Evolutionary conservation across 2,797 vertebrate genomes (phyloP), one percentile per base, ranked within the genome.

Genomic region (Iguana delicatissima): DNA sequence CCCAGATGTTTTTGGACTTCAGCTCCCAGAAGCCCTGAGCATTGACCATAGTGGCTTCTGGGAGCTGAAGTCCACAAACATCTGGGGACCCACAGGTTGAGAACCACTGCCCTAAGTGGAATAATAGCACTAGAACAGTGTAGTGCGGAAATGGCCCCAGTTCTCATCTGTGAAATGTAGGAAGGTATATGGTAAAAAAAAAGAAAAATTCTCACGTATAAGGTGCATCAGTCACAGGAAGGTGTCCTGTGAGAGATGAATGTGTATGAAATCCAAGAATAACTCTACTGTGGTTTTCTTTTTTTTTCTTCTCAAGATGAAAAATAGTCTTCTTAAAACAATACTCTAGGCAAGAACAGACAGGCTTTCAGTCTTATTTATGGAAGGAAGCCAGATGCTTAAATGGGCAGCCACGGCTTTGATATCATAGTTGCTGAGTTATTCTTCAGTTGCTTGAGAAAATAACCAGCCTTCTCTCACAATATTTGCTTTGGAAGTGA

Each of bases 391-490:
- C 86, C 80, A 72, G 72, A 29, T 6, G 67, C 93, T 93, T 13
- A 80, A 1, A 0, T 88, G 87, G 88, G 89, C 87, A 92, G 90
- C 82, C 0, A 55, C 35, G 7, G 12, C 94, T 96, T 96, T 94
- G 94, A 95, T 93, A 92, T 91, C 46, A 69, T 14, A 52, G 89
- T 88, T 94, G 94, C 12, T 0, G 89, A 92, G 95, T 95, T 96
- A 93, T 96, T 95, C 95, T 95, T 95, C 94, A 95, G 91, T 93
- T 94, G 89, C 95, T 94, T 96, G 94, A 95, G 94, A 95, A 96
- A 96, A 96, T 95, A 95, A 95, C 90, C 95, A 9, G 89, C 90
- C 94, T 95, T 95, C 93, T 81, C 92, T 85, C 92, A 80, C 94
- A 94, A 91, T 93, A 93, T 96, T 96, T 95, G 93, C 92, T 93